Percentiles rank a stretch among this genome's conserved stretches.
Evolutionary conservation across 2,797 vertebrate species (phyloP).

Genomic region (Myotis myotis): DNA sequence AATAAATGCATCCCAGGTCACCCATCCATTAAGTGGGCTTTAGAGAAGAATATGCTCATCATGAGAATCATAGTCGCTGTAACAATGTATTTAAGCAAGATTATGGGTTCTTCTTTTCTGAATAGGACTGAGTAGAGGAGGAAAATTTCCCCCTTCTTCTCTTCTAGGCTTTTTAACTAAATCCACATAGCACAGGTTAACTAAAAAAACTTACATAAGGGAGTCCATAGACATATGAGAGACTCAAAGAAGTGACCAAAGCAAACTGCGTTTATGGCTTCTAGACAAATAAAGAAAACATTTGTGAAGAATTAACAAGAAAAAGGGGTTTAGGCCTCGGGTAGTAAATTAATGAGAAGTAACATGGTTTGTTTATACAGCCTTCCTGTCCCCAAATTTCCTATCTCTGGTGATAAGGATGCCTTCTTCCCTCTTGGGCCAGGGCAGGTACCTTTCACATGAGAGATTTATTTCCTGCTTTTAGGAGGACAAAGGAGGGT

Average conservation of each 20-base stretch:
- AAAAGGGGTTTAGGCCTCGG: background rate
- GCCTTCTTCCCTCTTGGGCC: background rate
- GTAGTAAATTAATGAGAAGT: background rate
- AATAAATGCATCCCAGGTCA: background rate
- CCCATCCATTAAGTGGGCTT: background rate
- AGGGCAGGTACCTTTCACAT: background rate
- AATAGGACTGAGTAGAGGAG: background rate
- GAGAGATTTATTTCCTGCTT: background rate
- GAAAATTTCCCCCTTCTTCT: background rate
- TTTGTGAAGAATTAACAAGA: background rate
- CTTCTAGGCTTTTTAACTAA: background rate
- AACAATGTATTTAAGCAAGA: background rate
- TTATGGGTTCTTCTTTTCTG: background rate
- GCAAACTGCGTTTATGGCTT: background rate
- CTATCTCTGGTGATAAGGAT: background rate
- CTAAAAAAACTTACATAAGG: background rate
- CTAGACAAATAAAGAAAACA: background rate
- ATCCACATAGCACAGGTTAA: background rate
- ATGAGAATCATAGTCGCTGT: background rate
- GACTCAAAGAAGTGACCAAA: background rate
- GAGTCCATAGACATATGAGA: background rate
- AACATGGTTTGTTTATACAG: background rate
- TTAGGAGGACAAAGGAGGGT: background rate
- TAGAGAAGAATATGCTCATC: slow-evolving; percentile 3
- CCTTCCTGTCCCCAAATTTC: background rate